Conservation (phyloP, 2,113 vertebrate species). For the Electrona antarctica region DNA sequence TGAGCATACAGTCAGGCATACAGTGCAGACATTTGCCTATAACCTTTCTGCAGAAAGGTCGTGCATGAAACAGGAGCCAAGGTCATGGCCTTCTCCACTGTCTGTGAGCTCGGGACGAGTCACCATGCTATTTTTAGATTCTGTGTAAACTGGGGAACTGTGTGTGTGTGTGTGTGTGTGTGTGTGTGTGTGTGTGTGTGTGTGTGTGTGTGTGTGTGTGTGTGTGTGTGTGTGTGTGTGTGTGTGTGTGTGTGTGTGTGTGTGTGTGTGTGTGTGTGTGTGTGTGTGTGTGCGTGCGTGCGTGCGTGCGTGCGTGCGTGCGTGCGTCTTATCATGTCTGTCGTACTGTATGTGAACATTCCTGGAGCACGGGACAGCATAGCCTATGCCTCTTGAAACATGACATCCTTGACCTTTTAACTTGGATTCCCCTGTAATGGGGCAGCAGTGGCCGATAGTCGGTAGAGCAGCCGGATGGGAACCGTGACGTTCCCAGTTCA, state of each 20-base stretch:
- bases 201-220: conserved; percentile 41
- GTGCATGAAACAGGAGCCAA: conserved; percentile 74
- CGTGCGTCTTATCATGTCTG: background rate
- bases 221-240: conserved; percentile 24
- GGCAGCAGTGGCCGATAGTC: too few species aligned
- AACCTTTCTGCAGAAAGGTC: conserved; percentile 80
- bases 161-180: conserved; percentile 41
- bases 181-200: conserved; percentile 28
- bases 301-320: background rate
- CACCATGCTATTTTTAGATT: conserved; percentile 74
- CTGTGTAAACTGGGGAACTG: conserved; percentile 47
- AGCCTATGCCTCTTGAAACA: background rate
- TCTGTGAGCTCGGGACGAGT: conserved; percentile 43
- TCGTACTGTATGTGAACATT: conserved; percentile 1
- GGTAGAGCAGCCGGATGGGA: too few species aligned
- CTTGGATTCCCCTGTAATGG: background rate
- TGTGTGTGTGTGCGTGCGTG: background rate
- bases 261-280: background rate
- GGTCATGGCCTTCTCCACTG: conserved; percentile 57
- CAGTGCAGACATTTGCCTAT: conserved; percentile 44
- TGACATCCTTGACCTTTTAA: conserved; percentile 17
- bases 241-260: too few species aligned
- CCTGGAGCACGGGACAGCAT: background rate
- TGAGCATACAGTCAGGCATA: too few species aligned
- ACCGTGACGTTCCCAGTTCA: too few species aligned